A percentile compares a stretch with the other conserved stretches of the same genome.
These are phyloP conservation scores for Masnerella sp. DNA, from an alignment of 2,888 invertebrate genomes.

Conservation along the genomic window DNA sequence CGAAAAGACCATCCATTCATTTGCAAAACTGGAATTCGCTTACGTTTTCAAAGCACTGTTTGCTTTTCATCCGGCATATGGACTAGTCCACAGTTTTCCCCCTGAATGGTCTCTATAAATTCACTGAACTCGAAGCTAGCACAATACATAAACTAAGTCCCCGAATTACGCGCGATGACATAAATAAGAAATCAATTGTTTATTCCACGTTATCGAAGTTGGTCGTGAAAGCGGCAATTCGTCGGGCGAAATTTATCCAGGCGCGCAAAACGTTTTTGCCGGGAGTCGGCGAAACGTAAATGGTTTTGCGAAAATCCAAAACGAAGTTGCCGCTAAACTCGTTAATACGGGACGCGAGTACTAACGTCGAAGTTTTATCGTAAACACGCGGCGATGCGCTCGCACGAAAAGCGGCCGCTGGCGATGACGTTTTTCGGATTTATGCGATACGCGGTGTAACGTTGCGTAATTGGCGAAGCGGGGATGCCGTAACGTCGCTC, in stretches of 20 bases:
- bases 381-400: slow-evolving; percentile 38
- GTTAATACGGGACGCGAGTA: slow-evolving; percentile 43
- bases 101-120: no score
- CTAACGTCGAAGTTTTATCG: slow-evolving; percentile 47
- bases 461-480: slow-evolving; percentile 23
- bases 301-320: slow-evolving; percentile 40
- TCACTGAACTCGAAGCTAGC: no score
- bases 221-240: slow-evolving; percentile 26
- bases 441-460: slow-evolving; percentile 40
- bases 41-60: no score
- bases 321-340: slow-evolving; percentile 49
- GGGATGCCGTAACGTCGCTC: slow-evolving; percentile 15
- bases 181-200: slow-evolving; percentile 1
- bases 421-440: slow-evolving; percentile 39
- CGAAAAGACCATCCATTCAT: no score
- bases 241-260: slow-evolving; percentile 30
- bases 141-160: no score
- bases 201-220: slow-evolving; percentile 17
- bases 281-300: slow-evolving; percentile 25
- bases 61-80: no score
- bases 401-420: slow-evolving; percentile 30
- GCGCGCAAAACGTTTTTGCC: slow-evolving; percentile 22
- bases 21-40: no score
- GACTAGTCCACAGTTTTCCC: no score
- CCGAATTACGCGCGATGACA: no score